These are phyloP conservation scores for Punctoribates punctum DNA, from an alignment of 2,888 invertebrate species.

Conservation along the genomic window DNA sequence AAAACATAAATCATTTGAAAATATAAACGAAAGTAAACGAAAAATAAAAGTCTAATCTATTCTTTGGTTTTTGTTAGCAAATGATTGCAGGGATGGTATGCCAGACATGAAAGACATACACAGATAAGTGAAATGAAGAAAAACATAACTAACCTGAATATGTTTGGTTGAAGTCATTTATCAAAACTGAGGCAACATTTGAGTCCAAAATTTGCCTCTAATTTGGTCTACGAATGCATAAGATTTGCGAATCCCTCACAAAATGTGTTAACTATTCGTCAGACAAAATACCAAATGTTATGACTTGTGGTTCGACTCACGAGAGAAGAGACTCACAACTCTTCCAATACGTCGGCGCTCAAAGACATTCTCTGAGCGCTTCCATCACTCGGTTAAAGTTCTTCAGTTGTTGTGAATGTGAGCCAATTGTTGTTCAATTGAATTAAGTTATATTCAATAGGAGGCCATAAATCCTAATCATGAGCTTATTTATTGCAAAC, in stretches of 20 bases:
- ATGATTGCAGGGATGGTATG: neutral
- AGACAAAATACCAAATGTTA: conserved; percentile 13
- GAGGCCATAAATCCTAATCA: neutral
- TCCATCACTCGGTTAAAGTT: too few species aligned
- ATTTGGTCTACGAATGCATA: neutral
- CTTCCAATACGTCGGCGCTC: conserved; percentile 29
- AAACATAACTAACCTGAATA: conserved; percentile 23
- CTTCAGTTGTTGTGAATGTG: too few species aligned
- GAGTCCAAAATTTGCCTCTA: neutral
- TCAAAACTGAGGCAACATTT: neutral
- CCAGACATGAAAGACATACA: neutral
- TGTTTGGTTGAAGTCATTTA: neutral
- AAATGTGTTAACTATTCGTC: conserved; percentile 6
- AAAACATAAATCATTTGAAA: neutral
- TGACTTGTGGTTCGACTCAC: neutral
- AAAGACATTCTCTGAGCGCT: neutral
- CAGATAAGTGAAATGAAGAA: neutral
- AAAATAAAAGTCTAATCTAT: neutral
- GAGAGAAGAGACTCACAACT: neutral
- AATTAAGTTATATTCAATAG: neutral
- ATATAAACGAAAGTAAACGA: neutral
- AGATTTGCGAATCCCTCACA: neutral
- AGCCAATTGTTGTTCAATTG: conserved; percentile 1
- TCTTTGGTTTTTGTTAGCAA: neutral
- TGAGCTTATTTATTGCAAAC: neutral